Evolutionary conservation across 2,113 vertebrate genomes (phyloP).

Genomic region (Gymnarchus niloticus): DNA sequence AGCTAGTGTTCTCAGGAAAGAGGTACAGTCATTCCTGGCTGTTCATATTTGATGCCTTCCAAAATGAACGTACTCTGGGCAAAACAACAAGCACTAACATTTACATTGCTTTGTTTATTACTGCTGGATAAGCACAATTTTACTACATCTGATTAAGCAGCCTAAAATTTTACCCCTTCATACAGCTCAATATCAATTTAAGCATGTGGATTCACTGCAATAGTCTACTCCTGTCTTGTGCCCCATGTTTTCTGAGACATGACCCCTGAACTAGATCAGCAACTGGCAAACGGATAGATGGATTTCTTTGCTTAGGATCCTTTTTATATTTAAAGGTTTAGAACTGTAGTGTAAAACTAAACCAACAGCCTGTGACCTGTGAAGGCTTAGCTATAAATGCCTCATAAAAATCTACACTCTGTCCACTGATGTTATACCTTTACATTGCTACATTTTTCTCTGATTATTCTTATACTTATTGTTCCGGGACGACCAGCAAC

Average conservation of each 20-base stretch:
- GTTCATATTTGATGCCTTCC: too few species aligned
- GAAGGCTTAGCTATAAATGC: background rate
- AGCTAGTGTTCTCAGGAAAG: too few species aligned
- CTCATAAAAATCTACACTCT: background rate
- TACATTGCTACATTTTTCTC: background rate
- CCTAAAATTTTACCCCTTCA: too few species aligned
- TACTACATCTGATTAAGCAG: background rate
- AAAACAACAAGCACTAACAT: background rate
- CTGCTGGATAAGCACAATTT: background rate
- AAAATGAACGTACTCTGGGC: too few species aligned
- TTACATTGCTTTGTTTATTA: background rate
- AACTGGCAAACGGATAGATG: background rate
- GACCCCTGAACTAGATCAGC: background rate
- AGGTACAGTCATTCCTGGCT: too few species aligned
- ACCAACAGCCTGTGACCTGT: background rate
- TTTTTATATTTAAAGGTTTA: background rate
- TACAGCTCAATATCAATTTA: background rate
- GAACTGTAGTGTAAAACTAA: background rate
- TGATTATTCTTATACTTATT: background rate
- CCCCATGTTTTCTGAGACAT: background rate
- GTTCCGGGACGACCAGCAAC: background rate
- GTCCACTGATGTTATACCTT: background rate
- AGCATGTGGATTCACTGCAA: background rate
- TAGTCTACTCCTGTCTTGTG: background rate
- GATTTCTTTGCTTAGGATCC: background rate